Evolutionary conservation across 2,888 invertebrate genomes (phyloP), one percentile per base, ranked within the genome.

Genomic region (Drosophila subquinaria): DNA sequence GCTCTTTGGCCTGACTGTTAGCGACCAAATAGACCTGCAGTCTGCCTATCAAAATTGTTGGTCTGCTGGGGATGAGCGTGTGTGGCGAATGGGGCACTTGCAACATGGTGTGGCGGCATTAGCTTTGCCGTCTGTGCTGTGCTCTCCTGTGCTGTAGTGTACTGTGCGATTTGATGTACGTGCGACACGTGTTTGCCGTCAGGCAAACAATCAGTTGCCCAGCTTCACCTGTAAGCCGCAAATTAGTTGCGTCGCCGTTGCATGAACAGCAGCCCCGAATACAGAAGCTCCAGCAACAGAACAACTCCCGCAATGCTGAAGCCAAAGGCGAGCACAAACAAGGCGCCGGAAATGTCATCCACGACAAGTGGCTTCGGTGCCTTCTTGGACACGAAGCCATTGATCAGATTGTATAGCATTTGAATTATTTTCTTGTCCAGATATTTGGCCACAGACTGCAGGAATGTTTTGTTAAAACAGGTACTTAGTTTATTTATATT

Each of bases 271-370:
- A 90, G 9, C 15, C 59, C 52, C 45, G 60, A 48, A 51, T 43
- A 68, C 48, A 63, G 47, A 1, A n/a, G 47, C 75, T 92, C 92
- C 48, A 88, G 10, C 6, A 87, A 8, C 8, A 92, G 76, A 0
- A 75, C 79, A 13, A 79, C 30, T n/a, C 74, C 70, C 1, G 90
- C 91, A 55, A 89, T 69, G 3, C 78, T 35, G 13, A 82, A 74
- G 10, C 92, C 92, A 71, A 92, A 83, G 9, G 85, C 62, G 35
- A 92, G 80, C 2, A 87, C 84, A 61, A 92, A 90, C 33, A 92
- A 63, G 0, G 91, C 86, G 15, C 91, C 92, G 8, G 92, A 91
- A n/a, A 92, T 89, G 73, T 92, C 90, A 30, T 84, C 78, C 5
- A 92, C 76, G 8, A 89, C 84, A 3, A 92, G 73, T 9, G 86